Evolutionary conservation across 2,888 invertebrate species (phyloP), one percentile per base, ranked within the genome.

Genomic region (Carpatolechia fugitivella): DNA sequence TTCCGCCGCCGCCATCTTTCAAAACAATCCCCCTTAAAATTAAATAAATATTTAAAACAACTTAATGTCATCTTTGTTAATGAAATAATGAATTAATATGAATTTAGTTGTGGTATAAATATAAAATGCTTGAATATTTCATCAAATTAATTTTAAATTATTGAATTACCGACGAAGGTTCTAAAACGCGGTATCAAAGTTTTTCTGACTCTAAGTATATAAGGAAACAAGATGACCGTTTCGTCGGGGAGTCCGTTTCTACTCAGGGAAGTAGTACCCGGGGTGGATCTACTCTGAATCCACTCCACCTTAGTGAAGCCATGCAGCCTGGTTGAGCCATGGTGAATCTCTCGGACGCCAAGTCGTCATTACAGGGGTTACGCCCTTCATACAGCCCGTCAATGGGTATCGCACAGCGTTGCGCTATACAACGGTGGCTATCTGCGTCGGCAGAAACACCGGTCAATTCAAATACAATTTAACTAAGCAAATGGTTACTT

Each of bases 221-320:
- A 49, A 33, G 6, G 16, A 33, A 8, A 1, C 4, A 4, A 13
- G 10, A 35, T 1, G n/a, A 33, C 5, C 8, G 20, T n/a, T 10
- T 14, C 3, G n/a, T n/a, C 10, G 49, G 49, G 54, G 56, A 59
- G 59, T 59, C 59, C 59, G 55, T 59, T 59, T 59, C 59, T 59
- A 59, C 59, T 54, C 54, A 59, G 59, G 54, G 33, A 20, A 29
- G 18, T 54, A 56, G 59, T 56, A 51, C 52, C 52, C 14, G 35
- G 35, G 6, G 16, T 4, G 35, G 20, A 35, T 65, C 80, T 78
- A 69, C 64, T 7, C 63, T 69, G 65, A 72, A 48, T 72, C 71
- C 66, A 58, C 58, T 59, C 59, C 62, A 53, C 56, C n/a, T 29
- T 50, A 55, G 30, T 61, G 56, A 59, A 58, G 59, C 66, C 61